Base-by-base conservation (phyloP, 2,888 invertebrate genomes). In the Calephelis perditalis region DNA sequence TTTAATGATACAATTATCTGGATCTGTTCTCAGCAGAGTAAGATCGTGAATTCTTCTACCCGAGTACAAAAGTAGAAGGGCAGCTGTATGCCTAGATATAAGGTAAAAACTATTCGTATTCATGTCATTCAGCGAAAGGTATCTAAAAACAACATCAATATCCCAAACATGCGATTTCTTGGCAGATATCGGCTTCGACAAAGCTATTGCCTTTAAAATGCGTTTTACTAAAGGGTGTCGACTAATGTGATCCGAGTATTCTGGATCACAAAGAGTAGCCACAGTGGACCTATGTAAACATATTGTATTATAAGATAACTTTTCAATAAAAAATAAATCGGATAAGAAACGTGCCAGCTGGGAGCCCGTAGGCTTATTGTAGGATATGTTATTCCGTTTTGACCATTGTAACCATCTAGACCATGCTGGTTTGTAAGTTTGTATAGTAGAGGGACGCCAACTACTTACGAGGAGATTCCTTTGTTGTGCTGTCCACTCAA, bases 261-360 rank as follows among this genome's bases (percentile, higher is more conserved):
- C 26, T 6, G 40, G 49, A 7, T 43, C 15, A 63, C 62, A 66
- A 12, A 60, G 65, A 6, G 64, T 64, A 2, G 56, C 15, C 26
- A 65, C 26, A 7, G 64, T 65, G 26, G 68, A 65, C 26, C 61
- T 66, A 15, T 67, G 65, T 36, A 62, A 15, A 4, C 64, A 37
- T 7, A 65, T 67, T 12, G 61, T 66, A 3, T 35, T 65, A 12
- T 61, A 64, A 3, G 63, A 26, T 3, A 67, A n/a, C 0, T 58
- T 56, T 26, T 63, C 47, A n/a, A 56, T 37, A 10, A 65, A 12
- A 58, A 40, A 57, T 44, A 63, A 26, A n/a, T 62, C 2, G 11
- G 58, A 57, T 45, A 67, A 56, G 54, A 63, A 65, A 45, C 9
- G 58, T 1, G 62, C 61, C 1, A 65, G 37, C 15, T 63, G 56